Percentiles rank a stretch among this genome's conserved stretches.
Evolutionary conservation across 2,113 vertebrate genomes (phyloP).

Genomic region (Mesocricetus auratus): DNA sequence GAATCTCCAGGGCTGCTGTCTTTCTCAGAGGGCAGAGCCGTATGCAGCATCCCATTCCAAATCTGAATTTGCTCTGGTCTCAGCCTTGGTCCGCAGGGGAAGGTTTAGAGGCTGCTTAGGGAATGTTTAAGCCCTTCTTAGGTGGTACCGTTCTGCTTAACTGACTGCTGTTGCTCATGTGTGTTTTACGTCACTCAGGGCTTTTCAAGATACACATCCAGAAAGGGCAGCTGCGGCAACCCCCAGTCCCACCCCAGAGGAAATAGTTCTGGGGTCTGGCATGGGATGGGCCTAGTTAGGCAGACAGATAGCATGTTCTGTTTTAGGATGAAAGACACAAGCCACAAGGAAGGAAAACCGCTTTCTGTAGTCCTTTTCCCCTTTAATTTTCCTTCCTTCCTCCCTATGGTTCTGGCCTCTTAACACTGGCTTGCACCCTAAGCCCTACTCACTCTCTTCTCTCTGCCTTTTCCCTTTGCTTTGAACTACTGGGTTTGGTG

Average conservation of each 20-base stretch:
- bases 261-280: neutral
- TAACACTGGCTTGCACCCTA: neutral
- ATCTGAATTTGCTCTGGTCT: conserved; percentile 1
- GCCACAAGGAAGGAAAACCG: neutral
- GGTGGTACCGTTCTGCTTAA: neutral
- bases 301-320: conserved; percentile 24
- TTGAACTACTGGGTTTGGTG: conserved; percentile 18
- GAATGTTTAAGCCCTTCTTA: neutral
- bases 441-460: neutral
- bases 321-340: conserved; percentile 35
- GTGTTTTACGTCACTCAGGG: neutral
- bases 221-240: neutral
- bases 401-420: neutral
- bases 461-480: neutral
- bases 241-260: neutral
- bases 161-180: neutral
- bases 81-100: neutral
- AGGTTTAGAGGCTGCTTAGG: neutral
- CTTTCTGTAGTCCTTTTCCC: neutral
- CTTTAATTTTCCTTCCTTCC: too few species aligned
- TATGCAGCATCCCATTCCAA: neutral
- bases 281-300: neutral
- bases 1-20: neutral
- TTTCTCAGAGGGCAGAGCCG: conserved; percentile 38
- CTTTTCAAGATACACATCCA: neutral